These are phyloP conservation scores for Eulacestoma nigropectus DNA, from an alignment of 2,113 vertebrate genomes.

Conservation along the genomic window DNA sequence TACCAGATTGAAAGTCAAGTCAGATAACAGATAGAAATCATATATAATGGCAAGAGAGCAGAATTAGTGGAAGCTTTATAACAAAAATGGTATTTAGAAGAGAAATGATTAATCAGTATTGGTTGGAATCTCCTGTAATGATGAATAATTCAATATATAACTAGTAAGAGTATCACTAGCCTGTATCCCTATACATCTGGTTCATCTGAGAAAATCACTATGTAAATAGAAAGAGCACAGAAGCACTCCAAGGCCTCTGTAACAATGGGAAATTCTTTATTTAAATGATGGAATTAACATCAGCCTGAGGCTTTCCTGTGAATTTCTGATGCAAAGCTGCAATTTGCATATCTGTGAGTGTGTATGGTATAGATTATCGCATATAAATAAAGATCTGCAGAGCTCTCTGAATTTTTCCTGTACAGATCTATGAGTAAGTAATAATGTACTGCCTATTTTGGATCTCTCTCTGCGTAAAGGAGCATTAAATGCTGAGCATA, in stretches of 20 bases:
- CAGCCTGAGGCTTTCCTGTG: constrained; percentile 46
- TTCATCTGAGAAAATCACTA: constrained; percentile 43
- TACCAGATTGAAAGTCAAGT: constrained; percentile 16
- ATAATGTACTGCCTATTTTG: neutral
- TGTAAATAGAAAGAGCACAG: constrained; percentile 42
- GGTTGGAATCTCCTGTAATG: constrained; percentile 41
- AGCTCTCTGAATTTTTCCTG: neutral
- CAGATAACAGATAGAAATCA: constrained; percentile 47
- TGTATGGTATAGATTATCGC: constrained; percentile 22
- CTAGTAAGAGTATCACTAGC: constrained; percentile 5
- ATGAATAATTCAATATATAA: constrained; percentile 55
- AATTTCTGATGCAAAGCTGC: constrained; percentile 51
- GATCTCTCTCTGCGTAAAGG: neutral
- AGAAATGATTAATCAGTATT: constrained; percentile 31
- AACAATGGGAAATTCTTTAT: constrained; percentile 55
- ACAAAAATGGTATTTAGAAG: neutral
- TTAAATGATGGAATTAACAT: constrained; percentile 62
- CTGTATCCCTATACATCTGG: neutral
- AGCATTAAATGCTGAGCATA: neutral
- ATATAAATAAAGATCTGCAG: constrained; percentile 44
- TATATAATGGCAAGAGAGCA: constrained; percentile 15
- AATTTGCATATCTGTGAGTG: constrained; percentile 52
- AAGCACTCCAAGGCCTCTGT: constrained; percentile 20
- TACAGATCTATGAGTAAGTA: neutral
- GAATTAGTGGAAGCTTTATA: constrained; percentile 41